phyloP scores from a whole-genome alignment of 1,140 invertebrate species.

The Papilio xuthus region DNA sequence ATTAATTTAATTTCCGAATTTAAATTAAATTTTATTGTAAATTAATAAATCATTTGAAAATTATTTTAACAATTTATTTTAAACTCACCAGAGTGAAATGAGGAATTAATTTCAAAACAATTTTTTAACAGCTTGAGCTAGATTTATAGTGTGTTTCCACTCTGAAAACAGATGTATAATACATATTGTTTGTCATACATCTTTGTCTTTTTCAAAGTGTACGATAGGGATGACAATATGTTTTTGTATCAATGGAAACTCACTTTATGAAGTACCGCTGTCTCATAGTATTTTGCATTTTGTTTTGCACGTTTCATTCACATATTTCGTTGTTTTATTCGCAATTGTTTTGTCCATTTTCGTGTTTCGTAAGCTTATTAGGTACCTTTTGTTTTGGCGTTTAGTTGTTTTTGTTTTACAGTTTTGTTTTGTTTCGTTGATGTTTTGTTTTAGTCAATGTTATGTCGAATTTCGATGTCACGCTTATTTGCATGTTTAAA shows the following conservation, averaged over 20 bases:
- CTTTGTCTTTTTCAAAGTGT: not conserved
- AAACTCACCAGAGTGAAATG: not conserved
- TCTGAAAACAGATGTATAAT: too few species aligned
- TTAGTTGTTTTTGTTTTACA: not conserved
- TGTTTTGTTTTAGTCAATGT: conserved; percentile 17
- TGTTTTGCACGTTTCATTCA: conserved; percentile 23
- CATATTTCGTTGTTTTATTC: conserved; percentile 11
- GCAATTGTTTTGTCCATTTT: conserved; percentile 6
- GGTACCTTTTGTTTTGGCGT: not conserved
- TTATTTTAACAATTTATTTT: not conserved
- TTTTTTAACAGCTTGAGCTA: not conserved
- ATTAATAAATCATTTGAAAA: not conserved
- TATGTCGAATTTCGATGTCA: conserved; percentile 10
- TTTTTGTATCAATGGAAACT: not conserved
- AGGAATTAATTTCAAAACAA: not conserved
- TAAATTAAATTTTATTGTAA: not conserved
- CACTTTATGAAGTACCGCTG: not conserved
- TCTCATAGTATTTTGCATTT: not conserved
- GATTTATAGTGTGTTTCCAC: not conserved
- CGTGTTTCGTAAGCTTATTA: conserved; percentile 13
- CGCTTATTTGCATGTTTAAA: conserved; percentile 3
- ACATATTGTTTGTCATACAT: not conserved
- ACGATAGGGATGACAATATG: not conserved
- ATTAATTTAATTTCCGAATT: not conserved
- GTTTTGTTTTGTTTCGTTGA: not conserved